Evolutionary conservation across 2,888 invertebrate species (phyloP).

Genomic region (Choreutis nemorana): DNA sequence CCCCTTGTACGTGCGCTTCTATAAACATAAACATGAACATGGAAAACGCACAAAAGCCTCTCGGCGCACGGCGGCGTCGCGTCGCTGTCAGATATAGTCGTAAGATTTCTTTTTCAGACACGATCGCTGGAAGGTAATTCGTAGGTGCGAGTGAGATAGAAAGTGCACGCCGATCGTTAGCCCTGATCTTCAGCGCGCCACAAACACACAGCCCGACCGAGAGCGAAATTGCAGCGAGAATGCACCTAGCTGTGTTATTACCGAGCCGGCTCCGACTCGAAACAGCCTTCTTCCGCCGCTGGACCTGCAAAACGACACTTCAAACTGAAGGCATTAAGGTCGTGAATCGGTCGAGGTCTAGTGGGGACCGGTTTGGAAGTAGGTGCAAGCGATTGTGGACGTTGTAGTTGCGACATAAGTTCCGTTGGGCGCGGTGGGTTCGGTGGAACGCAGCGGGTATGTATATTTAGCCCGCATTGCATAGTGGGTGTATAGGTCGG

Average conservation of each 20-base stretch:
- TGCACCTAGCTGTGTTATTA: constrained; percentile 66
- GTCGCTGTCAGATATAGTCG: constrained; percentile 63
- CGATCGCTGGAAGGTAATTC: constrained; percentile 19
- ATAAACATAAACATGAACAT: constrained; percentile 65
- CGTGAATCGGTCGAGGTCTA: constrained; percentile 20
- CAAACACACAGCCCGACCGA: constrained; percentile 67
- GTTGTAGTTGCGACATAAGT: constrained; percentile 53
- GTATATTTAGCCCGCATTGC: constrained; percentile 66
- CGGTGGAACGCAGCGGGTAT: constrained; percentile 37
- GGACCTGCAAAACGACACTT: constrained; percentile 21
- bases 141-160: constrained; percentile 39
- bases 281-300: constrained; percentile 39
- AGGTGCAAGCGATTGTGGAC: constrained; percentile 53
- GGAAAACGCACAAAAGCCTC: constrained; percentile 66
- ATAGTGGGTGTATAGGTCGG: constrained; percentile 63
- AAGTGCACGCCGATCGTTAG: constrained; percentile 57
- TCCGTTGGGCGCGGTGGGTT: constrained; percentile 30
- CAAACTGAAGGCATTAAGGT: constrained; percentile 21
- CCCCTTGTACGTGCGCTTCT: constrained; percentile 59
- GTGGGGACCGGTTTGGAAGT: constrained; percentile 49
- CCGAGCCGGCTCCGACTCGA: constrained; percentile 33
- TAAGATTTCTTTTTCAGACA: constrained; percentile 60
- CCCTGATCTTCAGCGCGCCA: constrained; percentile 67
- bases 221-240: constrained; percentile 66
- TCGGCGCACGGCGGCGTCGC: constrained; percentile 40